phyloP scores from a whole-genome alignment of 35 echinoderm and acorn worm species.

The Diadema setosum region DNA sequence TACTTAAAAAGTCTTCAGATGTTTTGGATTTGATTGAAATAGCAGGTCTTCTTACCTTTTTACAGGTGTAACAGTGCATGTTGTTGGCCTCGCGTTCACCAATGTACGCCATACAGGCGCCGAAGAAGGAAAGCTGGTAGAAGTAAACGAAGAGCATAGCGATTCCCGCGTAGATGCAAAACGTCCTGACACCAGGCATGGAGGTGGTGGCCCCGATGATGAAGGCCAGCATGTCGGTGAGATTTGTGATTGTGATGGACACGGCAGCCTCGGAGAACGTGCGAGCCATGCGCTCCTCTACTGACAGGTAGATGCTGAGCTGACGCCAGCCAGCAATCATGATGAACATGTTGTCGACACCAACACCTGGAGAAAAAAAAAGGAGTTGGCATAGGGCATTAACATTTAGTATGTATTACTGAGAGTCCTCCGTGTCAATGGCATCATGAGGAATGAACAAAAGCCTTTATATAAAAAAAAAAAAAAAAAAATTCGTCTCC shows the following conservation, averaged over 20 bases:
- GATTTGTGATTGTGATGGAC: constrained; percentile 95
- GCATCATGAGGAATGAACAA: too few species aligned
- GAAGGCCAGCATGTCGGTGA: constrained; percentile 89
- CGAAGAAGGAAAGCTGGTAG: constrained; percentile 98
- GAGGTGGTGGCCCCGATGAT: constrained; percentile 78
- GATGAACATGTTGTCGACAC: constrained; percentile 99
- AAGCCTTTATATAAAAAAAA: too few species aligned
- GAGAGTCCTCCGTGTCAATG: too few species aligned
- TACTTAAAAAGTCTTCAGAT: too few species aligned
- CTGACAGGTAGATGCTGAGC: constrained; percentile 43
- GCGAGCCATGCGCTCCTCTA: constrained; percentile 83
- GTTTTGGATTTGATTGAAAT: too few species aligned
- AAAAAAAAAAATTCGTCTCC: too few species aligned
- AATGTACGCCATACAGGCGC: constrained; percentile 85
- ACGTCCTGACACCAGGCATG: constrained; percentile 70
- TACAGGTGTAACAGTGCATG: constrained; percentile 84
- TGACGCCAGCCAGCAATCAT: constrained; percentile 98
- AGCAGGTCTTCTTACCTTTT: constrained; percentile 73
- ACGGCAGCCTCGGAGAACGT: constrained; percentile 91
- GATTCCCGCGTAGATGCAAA: constrained; percentile 84
- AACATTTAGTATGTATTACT: too few species aligned
- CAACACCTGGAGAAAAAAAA: constrained; percentile 70
- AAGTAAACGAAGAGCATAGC: constrained; percentile 96
- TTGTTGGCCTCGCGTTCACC: constrained; percentile 83
- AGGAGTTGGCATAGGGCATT: too few species aligned